Evolutionary conservation across 2,888 invertebrate species (phyloP).

Genomic region (Sphecodes monilicornis): DNA sequence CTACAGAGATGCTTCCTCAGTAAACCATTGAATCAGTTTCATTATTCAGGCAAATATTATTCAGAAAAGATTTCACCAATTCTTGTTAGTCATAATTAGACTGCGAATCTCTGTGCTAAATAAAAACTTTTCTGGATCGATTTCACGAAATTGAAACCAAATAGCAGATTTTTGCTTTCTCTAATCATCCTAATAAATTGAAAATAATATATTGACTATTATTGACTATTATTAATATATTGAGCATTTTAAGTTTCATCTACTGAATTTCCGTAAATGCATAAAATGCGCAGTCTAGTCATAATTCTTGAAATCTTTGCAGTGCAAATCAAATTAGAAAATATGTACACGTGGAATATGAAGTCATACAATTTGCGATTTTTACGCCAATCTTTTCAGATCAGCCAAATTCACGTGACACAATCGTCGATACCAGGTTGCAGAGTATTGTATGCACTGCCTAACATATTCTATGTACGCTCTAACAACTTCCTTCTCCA

Average conservation of each 20-base stretch:
- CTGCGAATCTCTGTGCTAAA: not conserved
- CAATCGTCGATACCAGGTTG: constrained; percentile 14
- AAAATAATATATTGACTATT: too few species aligned
- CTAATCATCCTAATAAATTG: too few species aligned
- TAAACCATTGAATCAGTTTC: not conserved
- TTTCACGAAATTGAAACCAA: too few species aligned
- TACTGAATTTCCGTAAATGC: too few species aligned
- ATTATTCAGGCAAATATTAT: not conserved
- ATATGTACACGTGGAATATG: too few species aligned
- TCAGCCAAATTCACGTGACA: constrained; percentile 13
- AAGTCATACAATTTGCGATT: not conserved
- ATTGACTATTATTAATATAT: too few species aligned
- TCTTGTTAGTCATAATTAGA: not conserved
- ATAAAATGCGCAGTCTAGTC: too few species aligned
- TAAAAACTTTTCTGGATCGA: not conserved
- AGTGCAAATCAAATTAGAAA: too few species aligned
- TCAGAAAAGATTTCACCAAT: not conserved
- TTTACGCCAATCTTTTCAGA: not conserved
- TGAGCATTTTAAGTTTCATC: too few species aligned
- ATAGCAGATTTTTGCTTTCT: too few species aligned
- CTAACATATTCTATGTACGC: constrained; percentile 27
- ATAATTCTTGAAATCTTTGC: too few species aligned
- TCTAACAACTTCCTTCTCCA: constrained; percentile 46
- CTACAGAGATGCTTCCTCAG: not conserved
- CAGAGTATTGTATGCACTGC: constrained; percentile 21